Evolutionary conservation across 1,140 invertebrate genomes (phyloP), one percentile per base, ranked within the genome.

Genomic region (Cecropterus lyciades): DNA sequence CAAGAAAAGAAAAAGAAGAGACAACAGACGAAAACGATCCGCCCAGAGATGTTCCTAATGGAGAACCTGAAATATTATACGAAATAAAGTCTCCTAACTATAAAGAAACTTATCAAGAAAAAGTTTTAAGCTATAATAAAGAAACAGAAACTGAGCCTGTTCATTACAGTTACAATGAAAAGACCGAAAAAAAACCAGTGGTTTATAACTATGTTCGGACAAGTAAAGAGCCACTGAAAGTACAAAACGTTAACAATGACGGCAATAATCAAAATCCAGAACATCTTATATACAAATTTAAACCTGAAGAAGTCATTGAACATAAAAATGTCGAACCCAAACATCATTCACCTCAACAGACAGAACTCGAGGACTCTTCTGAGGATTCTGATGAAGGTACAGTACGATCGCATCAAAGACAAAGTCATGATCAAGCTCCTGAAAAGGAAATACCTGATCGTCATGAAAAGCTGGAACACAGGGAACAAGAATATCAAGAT

Each of bases 11-110:
- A 55, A 64, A 60, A 27, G 68, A 80, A 13, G 30, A 77, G 27
- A 56, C 69, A 6, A 43, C 72, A 14, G 73, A 76, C 6, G 69
- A 75, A 69, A 56, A 66, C 48, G 52, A 66, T 13, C 66, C 69
- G 16, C 67, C 76, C 10, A 69, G 73, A 33, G 80, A 70, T 15
- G 67, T 67, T 40, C 71, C 76, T 8, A 73, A 87, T 67, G 77
- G 79, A 10, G 73, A 57, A 14, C 83, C 85, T 4, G 86, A 85
- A 64, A 72, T 84, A 59, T 70, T 76, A 0, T 85, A 88, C 59
- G 83, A 91, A 72, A 81, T 86, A 7, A 84, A 87, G 70, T 76
- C 78, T 0, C 89, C 89, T 20, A 87, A 85, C 51, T 84, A 89
- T 37, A 85, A 86, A 30, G 88, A 91, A 77, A 86, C 80, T 11